Evolutionary conservation across 2,888 invertebrate species (phyloP), one percentile per base, ranked within the genome.

Genomic region (Amiota mariae): DNA sequence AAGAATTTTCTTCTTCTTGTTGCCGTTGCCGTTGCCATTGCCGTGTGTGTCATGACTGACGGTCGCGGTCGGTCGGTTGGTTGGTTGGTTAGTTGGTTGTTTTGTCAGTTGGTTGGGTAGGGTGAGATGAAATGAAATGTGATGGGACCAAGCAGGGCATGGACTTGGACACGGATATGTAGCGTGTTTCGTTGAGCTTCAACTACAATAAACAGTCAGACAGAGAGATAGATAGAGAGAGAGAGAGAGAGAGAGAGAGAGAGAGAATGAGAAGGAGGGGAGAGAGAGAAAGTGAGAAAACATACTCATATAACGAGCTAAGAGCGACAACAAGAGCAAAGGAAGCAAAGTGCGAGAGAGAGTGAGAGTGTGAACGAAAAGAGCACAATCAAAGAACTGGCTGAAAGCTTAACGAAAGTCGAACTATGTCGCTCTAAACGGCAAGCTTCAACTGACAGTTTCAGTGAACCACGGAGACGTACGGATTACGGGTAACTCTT

Each of bases 401-500:
- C 54, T 8, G 54, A 77, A 78, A 86, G 85, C 87, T 86, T 74
- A 88, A 87, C 88, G 88, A 87, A 88, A 81, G 83, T 85, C 79
- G 81, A 82, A 85, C 87, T 88, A 82, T 84, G 85, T 79, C 79
- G 81, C 77, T 78, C 81, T 80, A 82, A 82, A 84, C 83, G 84
- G 76, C 80, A 80, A 82, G 82, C 87, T 86, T 86, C 85, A 87
- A 87, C 88, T 86, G 87, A 87, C 90, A 90, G 90, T 90, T 89
- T 88, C 88, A 90, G 89, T 87, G 89, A 90, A 90, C 89, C 89
- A 89, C 90, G 88, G 87, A 89, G 88, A 87, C 88, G 89, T 89
- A 89, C 89, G 90, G 90, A 89, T 89, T 88, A 88, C 89, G 89
- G 89, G 89, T 88, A 87, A 87, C 82, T 24, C 24, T 63, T 36